Base-by-base conservation (phyloP, 2,113 vertebrate genomes). In the Zapus hudsonius region DNA sequence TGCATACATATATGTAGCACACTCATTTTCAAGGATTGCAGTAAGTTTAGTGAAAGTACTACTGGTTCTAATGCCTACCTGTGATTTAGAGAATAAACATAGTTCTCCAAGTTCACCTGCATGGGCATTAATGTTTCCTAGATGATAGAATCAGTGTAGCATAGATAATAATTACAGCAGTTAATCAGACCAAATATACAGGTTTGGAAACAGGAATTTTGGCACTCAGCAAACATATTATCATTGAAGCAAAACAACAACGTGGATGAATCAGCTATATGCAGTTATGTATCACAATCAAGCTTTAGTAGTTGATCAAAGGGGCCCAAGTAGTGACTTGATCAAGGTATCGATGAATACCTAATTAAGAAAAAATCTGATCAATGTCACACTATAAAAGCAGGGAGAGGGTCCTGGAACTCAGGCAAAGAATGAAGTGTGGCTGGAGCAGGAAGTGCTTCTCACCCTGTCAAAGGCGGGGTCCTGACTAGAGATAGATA, bases 241-340 rank as follows among this genome's bases (percentile, higher is more conserved):
- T 29, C 55, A 95, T 93, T 83, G 79, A 88, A 89, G 72, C 42
- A 69, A 93, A 29, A 73, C 19, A 86, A 70, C 19, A 73, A 90
- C 90, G 44, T 38, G 36, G 44, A 16, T 76, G 57, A 88, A 69
- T 47, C 63, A 81, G 40, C 6, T 63, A 16, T 79, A 57, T 40
- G 59, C 40, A 72, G 6, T 87, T 47, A 66, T 22, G 66, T 22
- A 59, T 61, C 5, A 27, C 20, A 70, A 38, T 61, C 31, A 36
- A 87, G 38, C 42, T 94, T 94, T 83, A 63, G 44, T 38, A 91
- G 13, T 20, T 61, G 16, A 63, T 47, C 52, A 75, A 91, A 42
- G 40, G 93, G 66, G 36, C 16, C 55, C 31, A 91, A 78, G n/a
- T 87, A 84, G 52, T 61, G 42, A 85, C 13, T 90, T 85, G 19